Evolutionary conservation across 2,888 invertebrate genomes (phyloP).

Genomic region (Carabus problematicus): DNA sequence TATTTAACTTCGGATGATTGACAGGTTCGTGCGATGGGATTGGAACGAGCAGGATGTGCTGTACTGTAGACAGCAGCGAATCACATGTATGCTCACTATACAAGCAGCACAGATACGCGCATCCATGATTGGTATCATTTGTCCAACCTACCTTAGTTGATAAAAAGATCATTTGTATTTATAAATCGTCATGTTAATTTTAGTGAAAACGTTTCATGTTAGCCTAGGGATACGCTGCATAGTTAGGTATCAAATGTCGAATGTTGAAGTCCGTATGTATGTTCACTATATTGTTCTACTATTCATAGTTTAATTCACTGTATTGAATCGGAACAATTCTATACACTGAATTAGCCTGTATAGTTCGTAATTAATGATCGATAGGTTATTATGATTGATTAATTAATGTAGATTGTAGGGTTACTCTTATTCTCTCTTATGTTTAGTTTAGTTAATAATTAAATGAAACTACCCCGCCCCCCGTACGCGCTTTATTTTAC

Average conservation of each 20-base stretch:
- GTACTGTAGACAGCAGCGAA: not conserved
- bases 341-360: too few species aligned
- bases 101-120: conserved; percentile 4
- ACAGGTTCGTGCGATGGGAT: too few species aligned
- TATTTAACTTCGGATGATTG: conserved; percentile 24
- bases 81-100: conserved; percentile 2
- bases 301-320: not conserved
- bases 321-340: too few species aligned
- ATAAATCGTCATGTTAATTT: conserved; percentile 38
- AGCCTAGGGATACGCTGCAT: conserved; percentile 37
- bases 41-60: not conserved
- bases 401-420: too few species aligned
- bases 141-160: conserved; percentile 25
- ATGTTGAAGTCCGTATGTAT: conserved; percentile 33
- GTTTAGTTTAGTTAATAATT: too few species aligned
- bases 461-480: too few species aligned
- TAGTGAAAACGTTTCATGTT: conserved; percentile 31
- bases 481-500: too few species aligned
- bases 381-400: too few species aligned
- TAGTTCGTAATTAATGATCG: too few species aligned
- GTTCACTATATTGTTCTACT: conserved; percentile 34
- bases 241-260: conserved; percentile 4
- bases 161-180: conserved; percentile 41
- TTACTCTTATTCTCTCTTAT: too few species aligned
- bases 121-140: conserved; percentile 39